phyloP scores from a whole-genome alignment of 1,140 invertebrate genomes.

The Cryptotermes secundus region DNA sequence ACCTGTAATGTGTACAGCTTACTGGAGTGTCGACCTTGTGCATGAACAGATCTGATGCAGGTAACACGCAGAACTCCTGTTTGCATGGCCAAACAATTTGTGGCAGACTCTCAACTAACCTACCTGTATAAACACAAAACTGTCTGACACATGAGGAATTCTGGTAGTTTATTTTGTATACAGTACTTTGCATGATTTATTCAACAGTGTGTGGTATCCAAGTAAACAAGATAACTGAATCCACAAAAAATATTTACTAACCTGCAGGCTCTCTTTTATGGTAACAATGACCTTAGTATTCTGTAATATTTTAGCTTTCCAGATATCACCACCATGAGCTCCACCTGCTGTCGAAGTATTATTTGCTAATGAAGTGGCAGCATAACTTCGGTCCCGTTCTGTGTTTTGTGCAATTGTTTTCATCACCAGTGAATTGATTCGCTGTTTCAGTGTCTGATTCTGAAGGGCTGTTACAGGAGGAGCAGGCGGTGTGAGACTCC shows the following conservation, averaged over 20 bases:
- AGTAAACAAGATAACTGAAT: too few species aligned
- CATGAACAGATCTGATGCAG: too few species aligned
- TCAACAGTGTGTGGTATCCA: too few species aligned
- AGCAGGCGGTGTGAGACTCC: conserved; percentile 41
- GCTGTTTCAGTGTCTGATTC: conserved; percentile 76
- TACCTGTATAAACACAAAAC: too few species aligned
- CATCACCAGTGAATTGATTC: conserved; percentile 83
- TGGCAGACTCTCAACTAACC: too few species aligned
- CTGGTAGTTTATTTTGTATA: too few species aligned
- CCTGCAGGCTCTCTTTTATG: conserved; percentile 66
- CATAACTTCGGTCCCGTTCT: conserved; percentile 67
- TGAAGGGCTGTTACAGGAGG: conserved; percentile 47
- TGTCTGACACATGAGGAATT: too few species aligned
- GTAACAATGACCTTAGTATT: conserved; percentile 75
- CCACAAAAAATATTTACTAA: neutral
- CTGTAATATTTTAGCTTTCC: conserved; percentile 78
- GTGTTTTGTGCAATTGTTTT: conserved; percentile 89
- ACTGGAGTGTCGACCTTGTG: too few species aligned
- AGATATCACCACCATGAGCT: conserved; percentile 66
- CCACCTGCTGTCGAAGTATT: conserved; percentile 42
- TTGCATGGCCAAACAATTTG: too few species aligned
- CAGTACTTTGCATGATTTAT: too few species aligned
- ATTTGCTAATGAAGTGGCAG: conserved; percentile 23
- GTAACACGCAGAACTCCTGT: too few species aligned
- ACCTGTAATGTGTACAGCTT: too few species aligned